These are phyloP conservation scores for Sitta carolinensis DNA, from an alignment of 2,797 vertebrate genomes.

Conservation along the genomic window DNA sequence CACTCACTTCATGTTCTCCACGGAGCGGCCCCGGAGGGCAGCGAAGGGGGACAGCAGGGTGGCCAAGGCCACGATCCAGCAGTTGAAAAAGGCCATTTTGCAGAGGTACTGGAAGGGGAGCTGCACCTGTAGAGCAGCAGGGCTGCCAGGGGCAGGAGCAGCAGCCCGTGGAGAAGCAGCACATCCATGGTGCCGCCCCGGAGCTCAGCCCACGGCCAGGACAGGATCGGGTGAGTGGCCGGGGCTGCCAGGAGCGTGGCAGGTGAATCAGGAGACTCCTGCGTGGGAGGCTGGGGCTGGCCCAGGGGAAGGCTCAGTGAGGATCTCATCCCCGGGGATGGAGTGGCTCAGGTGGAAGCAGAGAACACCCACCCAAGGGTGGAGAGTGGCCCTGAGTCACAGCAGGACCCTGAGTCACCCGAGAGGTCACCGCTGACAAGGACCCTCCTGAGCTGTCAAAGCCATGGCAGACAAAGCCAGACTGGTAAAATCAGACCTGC, in stretches of 20 bases:
- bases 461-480: neutral
- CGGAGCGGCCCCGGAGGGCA: neutral
- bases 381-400: neutral
- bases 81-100: conserved; percentile 50
- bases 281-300: conserved; percentile 29
- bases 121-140: conserved; percentile 8
- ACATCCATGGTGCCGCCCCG: fast-evolving
- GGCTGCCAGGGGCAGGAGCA: neutral
- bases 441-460: neutral
- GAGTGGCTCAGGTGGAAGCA: neutral
- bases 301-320: neutral
- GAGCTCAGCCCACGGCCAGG: neutral
- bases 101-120: neutral
- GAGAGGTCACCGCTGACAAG: neutral
- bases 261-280: neutral
- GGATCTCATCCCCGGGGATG: neutral
- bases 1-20: conserved; percentile 62
- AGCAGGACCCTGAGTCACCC: neutral
- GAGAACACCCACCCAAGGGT: neutral
- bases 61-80: neutral
- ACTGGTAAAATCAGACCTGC: neutral
- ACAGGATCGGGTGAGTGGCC: fast-evolving
- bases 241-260: neutral
- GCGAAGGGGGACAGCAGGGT: conserved; percentile 11
- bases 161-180: neutral